phyloP scores from a whole-genome alignment of 2,113 vertebrate species.

The Spizaetus ornatus region DNA sequence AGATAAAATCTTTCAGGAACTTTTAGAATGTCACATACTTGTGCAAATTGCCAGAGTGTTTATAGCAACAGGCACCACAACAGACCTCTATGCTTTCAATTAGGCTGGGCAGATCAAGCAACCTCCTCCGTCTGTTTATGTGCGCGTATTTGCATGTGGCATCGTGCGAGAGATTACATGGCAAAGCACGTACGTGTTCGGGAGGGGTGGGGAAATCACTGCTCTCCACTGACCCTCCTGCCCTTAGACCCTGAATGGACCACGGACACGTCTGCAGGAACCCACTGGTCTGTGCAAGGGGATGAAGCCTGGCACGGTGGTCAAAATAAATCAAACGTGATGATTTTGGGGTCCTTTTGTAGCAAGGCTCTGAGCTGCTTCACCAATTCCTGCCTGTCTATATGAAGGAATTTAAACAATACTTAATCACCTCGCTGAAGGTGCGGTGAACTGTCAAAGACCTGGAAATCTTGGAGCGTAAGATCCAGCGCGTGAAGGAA shows the following conservation, averaged over 20 bases:
- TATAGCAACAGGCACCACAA: slow-evolving; percentile 97
- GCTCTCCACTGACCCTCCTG: not conserved
- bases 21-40: slow-evolving; percentile 88
- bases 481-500: not conserved
- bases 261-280: rapidly evolving
- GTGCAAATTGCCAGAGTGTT: slow-evolving; percentile 88
- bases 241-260: not conserved
- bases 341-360: not conserved
- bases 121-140: not conserved
- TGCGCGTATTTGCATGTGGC: not conserved
- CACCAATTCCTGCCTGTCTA: not conserved
- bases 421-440: not conserved
- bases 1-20: slow-evolving; percentile 93
- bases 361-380: not conserved
- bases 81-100: slow-evolving; percentile 75
- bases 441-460: not conserved
- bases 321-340: not conserved
- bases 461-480: not conserved
- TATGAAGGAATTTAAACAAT: not conserved
- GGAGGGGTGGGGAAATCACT: slow-evolving; percentile 18
- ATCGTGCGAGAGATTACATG: not conserved
- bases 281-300: not conserved
- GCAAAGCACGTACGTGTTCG: slow-evolving; percentile 15
- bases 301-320: rapidly evolving
- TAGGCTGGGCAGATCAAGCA: slow-evolving; percentile 55